Evolutionary conservation across 2,797 vertebrate genomes (phyloP), one percentile per base, ranked within the genome.

Genomic region (Poecilia velifera): DNA sequence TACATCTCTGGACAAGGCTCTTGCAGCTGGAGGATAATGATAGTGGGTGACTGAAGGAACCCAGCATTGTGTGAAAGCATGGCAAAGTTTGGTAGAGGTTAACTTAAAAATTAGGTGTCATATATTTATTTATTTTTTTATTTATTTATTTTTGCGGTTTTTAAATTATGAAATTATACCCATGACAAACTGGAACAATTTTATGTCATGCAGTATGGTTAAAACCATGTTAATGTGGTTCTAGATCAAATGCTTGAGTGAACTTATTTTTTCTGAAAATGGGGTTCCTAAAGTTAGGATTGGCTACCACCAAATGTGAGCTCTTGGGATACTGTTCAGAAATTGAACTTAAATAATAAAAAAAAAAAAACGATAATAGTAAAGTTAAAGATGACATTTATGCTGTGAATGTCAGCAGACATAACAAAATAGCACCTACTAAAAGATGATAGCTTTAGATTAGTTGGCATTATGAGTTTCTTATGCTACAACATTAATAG

Each of bases 1-100:
- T 80, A 92, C 92, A 92, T 94, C 93, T 90, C 90, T 83, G 86
- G 87, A 83, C 83, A 80, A 87, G 87, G 86, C 84, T 88, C 86
- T 87, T 91, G 79, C 86, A 88, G 90, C 80, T 79, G 82, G 82
- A 80, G 84, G 79, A 76, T 79, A 86, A 82, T 73, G 83, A 89
- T 76, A 86, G 86, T 82, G 86, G 85, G 85, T 89, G 66, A 78
- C 79, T 83, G 87, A 89, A 80, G 82, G 78, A 72, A 81, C 82
- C 79, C 82, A 70, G 20, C 53, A 51, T 73, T 76, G 72, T 78
- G 75, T 81, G 43, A 51, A 64, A 70, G 51, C 71, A 72, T 73
- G 72, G 28, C 71, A 14, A 25, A 74, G 74, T 85, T 80, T 79
- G 82, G 41, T 77, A 76, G 55, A 73, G 76, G 81, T 80, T 62